Evolutionary conservation across 2,888 invertebrate genomes (phyloP).

Genomic region (Stenotaenia linearis): DNA sequence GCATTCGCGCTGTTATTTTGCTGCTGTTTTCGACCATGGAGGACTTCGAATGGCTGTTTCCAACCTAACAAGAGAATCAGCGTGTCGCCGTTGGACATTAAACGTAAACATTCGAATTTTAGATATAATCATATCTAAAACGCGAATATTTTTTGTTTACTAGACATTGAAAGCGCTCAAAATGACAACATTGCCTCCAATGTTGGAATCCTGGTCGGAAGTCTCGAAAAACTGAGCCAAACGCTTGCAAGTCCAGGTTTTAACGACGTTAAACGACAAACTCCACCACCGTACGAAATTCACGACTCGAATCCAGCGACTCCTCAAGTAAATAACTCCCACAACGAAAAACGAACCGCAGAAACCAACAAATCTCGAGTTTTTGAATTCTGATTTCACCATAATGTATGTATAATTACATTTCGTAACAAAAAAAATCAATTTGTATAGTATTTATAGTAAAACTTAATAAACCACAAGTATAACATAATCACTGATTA

Average conservation of each 20-base stretch:
- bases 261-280: not conserved
- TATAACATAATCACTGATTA: not conserved
- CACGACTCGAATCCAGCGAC: not conserved
- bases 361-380: not conserved
- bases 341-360: not conserved
- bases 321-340: not conserved
- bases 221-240: not conserved
- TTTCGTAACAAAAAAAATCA: too few species aligned
- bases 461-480: not conserved
- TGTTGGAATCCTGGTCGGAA: not conserved
- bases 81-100: not conserved
- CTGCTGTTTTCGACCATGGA: not conserved
- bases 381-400: not conserved
- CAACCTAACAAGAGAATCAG: not conserved
- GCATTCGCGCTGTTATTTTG: not conserved
- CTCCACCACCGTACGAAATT: not conserved
- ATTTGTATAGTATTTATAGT: not conserved
- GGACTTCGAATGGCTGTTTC: not conserved
- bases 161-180: not conserved
- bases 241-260: not conserved
- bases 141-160: not conserved
- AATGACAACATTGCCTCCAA: not conserved
- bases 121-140: not conserved
- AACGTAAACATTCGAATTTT: not conserved
- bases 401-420: not conserved